A percentile compares a stretch with the other conserved stretches of the same genome.
Conservation (phyloP, 2,113 vertebrate species). For the Nestor notabilis region DNA sequence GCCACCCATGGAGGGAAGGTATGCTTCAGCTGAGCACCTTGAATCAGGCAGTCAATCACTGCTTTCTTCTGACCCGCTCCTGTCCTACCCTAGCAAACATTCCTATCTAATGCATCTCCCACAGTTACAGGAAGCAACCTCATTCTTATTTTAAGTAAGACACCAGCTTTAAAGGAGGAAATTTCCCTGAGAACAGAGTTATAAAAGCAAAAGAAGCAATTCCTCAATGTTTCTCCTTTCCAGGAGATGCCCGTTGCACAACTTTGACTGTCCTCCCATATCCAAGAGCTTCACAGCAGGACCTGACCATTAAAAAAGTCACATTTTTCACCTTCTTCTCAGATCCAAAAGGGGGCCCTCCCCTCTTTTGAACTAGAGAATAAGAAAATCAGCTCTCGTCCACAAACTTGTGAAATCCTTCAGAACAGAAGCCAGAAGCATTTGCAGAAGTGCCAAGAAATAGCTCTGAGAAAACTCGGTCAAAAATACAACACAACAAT, state of each 20-base stretch:
- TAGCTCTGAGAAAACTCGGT: background rate
- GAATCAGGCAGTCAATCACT: background rate
- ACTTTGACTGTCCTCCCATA: background rate
- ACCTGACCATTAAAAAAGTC: background rate
- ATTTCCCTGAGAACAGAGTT: background rate
- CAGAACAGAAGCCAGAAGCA: background rate
- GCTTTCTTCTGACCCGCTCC: background rate
- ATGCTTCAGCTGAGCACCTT: background rate
- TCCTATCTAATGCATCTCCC: background rate
- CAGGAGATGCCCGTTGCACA: background rate
- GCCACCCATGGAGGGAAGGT: background rate
- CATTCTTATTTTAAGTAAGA: background rate
- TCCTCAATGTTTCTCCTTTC: background rate
- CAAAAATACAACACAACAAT: background rate
- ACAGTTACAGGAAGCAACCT: background rate
- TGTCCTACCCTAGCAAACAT: background rate
- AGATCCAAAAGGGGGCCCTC: background rate
- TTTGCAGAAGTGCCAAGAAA: constrained; percentile 3
- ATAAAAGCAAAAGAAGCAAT: background rate
- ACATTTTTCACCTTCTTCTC: background rate
- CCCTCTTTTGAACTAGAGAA: background rate
- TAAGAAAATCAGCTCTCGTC: background rate
- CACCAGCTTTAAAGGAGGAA: background rate
- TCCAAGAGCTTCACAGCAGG: background rate
- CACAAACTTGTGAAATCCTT: background rate